Conservation (phyloP, 2,888 invertebrate genomes). For the Arrhopalites spinosus region DNA sequence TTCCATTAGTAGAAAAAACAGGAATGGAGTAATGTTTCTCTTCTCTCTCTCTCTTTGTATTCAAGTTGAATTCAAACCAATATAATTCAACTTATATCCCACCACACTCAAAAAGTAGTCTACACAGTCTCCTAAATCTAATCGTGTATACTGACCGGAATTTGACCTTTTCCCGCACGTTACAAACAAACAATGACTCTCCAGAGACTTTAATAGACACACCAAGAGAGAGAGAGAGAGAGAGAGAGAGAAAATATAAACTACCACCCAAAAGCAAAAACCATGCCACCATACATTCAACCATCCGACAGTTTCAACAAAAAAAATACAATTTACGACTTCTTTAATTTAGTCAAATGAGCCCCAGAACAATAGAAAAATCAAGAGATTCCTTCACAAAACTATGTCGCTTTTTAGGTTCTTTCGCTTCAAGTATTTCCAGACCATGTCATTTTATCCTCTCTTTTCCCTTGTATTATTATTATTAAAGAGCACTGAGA, state of each 20-base stretch:
- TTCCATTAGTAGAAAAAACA: no score
- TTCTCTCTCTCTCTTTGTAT: no score
- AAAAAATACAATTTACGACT: background rate
- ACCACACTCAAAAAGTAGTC: background rate
- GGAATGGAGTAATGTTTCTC: no score
- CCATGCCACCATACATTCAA: background rate
- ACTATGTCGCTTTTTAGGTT: background rate
- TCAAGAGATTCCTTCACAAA: background rate
- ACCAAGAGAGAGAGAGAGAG: no score
- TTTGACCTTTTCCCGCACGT: background rate
- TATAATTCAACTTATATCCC: no score
- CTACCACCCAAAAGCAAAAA: background rate
- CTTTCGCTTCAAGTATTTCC: background rate
- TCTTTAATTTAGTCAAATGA: conserved; percentile 10
- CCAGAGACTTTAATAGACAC: no score
- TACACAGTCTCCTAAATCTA: background rate
- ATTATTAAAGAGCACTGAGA: no score
- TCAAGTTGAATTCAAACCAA: no score
- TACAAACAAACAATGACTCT: background rate
- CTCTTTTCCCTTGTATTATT: background rate
- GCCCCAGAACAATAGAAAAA: background rate
- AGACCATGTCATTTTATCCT: no score
- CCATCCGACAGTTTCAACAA: background rate
- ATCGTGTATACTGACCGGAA: background rate
- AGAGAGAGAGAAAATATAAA: no score